phyloP scores from a whole-genome alignment of 1,140 invertebrate genomes.

The Leptoteleia sp. region DNA sequence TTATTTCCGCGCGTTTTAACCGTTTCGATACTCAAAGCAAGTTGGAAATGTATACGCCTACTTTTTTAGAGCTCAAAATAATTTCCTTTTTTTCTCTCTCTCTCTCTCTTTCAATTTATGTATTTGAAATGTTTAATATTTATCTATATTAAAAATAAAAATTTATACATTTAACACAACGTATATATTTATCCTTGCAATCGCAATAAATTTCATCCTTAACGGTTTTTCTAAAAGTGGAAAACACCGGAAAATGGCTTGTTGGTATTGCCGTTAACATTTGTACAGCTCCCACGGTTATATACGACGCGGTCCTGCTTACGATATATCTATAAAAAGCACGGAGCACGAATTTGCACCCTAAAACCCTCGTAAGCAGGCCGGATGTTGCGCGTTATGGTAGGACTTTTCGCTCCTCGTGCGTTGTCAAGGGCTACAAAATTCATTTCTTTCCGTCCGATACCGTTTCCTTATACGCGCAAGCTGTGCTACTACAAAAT shows the following conservation, averaged over 20 bases:
- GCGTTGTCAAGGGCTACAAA: slow-evolving; percentile 48
- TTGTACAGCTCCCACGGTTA: slow-evolving; percentile 55
- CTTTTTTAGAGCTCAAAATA: no score
- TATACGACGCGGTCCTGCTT: slow-evolving; percentile 41
- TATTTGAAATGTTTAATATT: no score
- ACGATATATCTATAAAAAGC: slow-evolving; percentile 64
- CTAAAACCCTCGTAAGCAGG: slow-evolving; percentile 60
- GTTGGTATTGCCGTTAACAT: slow-evolving; percentile 58
- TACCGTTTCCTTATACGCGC: slow-evolving; percentile 56
- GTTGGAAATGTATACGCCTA: no score
- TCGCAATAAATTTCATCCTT: not conserved
- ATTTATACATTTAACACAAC: no score
- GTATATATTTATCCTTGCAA: not conserved
- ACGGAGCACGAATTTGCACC: slow-evolving; percentile 65
- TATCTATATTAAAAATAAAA: no score
- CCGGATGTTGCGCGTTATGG: slow-evolving; percentile 63
- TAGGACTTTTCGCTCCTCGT: slow-evolving; percentile 48
- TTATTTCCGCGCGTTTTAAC: slow-evolving; percentile 38
- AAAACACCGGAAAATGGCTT: slow-evolving; percentile 57
- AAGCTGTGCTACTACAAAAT: slow-evolving; percentile 62
- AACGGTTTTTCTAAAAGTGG: slow-evolving; percentile 42
- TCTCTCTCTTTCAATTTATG: no score
- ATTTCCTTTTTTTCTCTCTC: not conserved
- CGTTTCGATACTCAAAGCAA: not conserved
- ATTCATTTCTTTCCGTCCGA: slow-evolving; percentile 58